phyloP scores from a whole-genome alignment of 35 echinoderm and acorn worm genomes.

The Heliocidaris tuberculata region DNA sequence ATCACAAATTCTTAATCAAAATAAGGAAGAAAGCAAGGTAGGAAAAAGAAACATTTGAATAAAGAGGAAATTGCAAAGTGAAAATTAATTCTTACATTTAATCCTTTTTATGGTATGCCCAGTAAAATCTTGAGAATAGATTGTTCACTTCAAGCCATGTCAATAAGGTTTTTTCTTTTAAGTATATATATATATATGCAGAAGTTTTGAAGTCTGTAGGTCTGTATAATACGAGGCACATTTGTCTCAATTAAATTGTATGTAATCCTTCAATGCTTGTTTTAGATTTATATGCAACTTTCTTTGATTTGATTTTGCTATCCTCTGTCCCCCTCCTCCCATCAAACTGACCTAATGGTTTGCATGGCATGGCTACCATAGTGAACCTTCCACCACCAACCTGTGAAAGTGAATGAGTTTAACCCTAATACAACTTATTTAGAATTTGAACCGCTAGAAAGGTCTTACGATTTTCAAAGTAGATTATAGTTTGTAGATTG shows the following conservation, averaged over 20 bases:
- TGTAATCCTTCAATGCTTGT: background rate
- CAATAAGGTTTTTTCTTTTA: background rate
- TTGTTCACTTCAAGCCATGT: background rate
- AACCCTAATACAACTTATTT: background rate
- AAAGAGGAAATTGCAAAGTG: background rate
- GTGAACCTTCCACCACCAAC: background rate
- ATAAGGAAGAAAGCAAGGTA: background rate
- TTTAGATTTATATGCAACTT: background rate
- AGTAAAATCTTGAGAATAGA: too few relatives aligned
- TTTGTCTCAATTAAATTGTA: too few relatives aligned
- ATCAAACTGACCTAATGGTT: background rate
- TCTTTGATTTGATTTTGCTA: background rate
- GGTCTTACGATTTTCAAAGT: too few relatives aligned
- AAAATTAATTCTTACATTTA: background rate
- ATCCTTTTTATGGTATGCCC: too few relatives aligned
- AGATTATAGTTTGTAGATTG: too few relatives aligned
- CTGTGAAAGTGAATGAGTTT: background rate
- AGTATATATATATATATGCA: background rate
- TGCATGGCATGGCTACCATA: constrained; percentile 32
- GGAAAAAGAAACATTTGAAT: too few relatives aligned
- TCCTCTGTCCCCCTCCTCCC: background rate
- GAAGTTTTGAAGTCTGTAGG: too few relatives aligned
- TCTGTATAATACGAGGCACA: too few relatives aligned
- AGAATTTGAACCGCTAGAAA: too few relatives aligned
- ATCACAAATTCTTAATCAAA: background rate